Base-by-base conservation (phyloP, 2,888 invertebrate genomes). In the Lottia gigantea region DNA sequence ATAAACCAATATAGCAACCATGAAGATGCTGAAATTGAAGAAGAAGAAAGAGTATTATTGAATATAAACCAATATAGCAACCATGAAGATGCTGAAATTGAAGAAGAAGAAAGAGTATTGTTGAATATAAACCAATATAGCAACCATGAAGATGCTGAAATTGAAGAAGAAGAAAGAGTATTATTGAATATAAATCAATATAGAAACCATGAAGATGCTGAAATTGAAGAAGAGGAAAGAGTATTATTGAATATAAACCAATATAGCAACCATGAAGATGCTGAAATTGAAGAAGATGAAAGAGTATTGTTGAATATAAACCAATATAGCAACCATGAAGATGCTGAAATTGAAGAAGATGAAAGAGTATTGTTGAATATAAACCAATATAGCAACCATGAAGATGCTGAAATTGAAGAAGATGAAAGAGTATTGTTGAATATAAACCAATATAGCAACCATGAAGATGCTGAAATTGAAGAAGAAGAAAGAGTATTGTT, bases 61-160 rank as follows among this genome's bases (percentile, higher is more conserved):
- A 40, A 40, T 46, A 31, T 45, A 15, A 62, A 67, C 16, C 19
- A 40, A 1, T 55, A 16, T n/a, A 23, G 4, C 0, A 45, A 26
- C 19, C 11, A 67, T 25, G 67, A 15, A n/a, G 67, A 66, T 49
- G 66, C n/a, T n/a, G n/a, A n/a, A n/a, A n/a, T n/a, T n/a, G n/a
- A n/a, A n/a, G n/a, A n/a, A n/a, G n/a, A n/a, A n/a, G n/a, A n/a
- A n/a, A n/a, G 65, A 25, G 19, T 46, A 1, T n/a, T 45, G 31
- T 31, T 45, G n/a, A 40, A 40, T 46, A 31, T 45, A 15, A 62
- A 67, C 16, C 19, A 40, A 1, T 55, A 16, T n/a, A 23, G 4
- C 0, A 45, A 26, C 19, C 11, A 67, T 25, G 67, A 15, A n/a
- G 67, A 66, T 49, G 66, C n/a, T n/a, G n/a, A n/a, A n/a, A n/a